phyloP scores from a whole-genome alignment of 2,797 vertebrate species.

The Tapera naevia region DNA sequence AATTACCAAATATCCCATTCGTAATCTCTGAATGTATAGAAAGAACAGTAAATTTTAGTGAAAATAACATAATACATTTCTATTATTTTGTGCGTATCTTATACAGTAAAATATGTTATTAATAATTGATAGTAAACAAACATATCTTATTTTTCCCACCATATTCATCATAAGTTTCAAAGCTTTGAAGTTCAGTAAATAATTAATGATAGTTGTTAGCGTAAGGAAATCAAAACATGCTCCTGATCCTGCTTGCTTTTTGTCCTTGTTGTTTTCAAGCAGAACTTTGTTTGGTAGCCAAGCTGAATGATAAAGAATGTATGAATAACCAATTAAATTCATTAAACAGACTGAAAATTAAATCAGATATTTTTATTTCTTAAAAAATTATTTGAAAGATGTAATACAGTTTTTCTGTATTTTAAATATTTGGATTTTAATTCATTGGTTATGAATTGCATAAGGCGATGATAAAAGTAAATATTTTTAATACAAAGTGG shows the following conservation, averaged over 20 bases:
- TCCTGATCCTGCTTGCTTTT: constrained; percentile 69
- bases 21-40: constrained; percentile 1
- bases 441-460: not conserved
- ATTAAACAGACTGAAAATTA: not conserved
- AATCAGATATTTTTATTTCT: not conserved
- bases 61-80: constrained; percentile 64
- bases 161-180: constrained; percentile 70
- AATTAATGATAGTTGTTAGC: constrained; percentile 77
- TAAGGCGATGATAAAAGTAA: not conserved
- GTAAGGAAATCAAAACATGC: constrained; percentile 70
- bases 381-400: not conserved
- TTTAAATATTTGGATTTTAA: not conserved
- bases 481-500: constrained; percentile 14
- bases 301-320: not conserved
- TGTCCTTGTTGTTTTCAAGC: constrained; percentile 65
- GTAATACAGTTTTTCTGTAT: not conserved
- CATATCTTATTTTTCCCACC: constrained; percentile 68
- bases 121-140: constrained; percentile 81
- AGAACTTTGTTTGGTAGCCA: constrained; percentile 61
- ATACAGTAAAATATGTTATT: constrained; percentile 70
- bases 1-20: constrained; percentile 34
- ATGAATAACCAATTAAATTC: not conserved
- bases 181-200: constrained; percentile 79
- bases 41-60: constrained; percentile 14
- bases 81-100: constrained; percentile 70